These are phyloP conservation scores for Oryzias javanicus DNA, from an alignment of 2,113 vertebrate genomes.

Conservation along the genomic window DNA sequence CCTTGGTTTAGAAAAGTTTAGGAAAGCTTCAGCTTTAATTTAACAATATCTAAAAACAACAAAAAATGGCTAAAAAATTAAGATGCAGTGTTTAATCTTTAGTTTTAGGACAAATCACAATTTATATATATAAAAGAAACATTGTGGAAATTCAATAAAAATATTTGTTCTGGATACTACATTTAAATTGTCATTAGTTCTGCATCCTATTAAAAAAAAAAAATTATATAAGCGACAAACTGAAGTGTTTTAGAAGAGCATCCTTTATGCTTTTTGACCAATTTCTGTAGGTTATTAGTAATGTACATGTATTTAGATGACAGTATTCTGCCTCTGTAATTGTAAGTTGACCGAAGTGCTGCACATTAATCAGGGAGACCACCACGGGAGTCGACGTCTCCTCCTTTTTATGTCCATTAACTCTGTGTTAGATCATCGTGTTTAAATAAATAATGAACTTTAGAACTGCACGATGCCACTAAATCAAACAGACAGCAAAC, in stretches of 20 bases:
- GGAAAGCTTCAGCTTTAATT: no score
- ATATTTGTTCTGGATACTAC: neutral
- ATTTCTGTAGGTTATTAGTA: conserved; percentile 4
- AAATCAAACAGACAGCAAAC: conserved; percentile 26
- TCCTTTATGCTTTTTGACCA: no score
- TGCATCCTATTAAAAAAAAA: neutral
- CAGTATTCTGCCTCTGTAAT: neutral
- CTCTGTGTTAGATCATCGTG: conserved; percentile 29
- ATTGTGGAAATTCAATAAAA: neutral
- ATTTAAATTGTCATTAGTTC: conserved; percentile 8
- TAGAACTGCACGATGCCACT: conserved; percentile 18
- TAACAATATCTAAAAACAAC: no score
- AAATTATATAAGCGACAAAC: conserved; percentile 1
- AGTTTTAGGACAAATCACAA: no score
- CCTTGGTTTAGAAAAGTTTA: no score
- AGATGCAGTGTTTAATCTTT: no score
- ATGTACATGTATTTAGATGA: neutral
- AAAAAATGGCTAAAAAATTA: no score
- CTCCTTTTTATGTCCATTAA: conserved; percentile 31
- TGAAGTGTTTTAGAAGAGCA: conserved; percentile 2
- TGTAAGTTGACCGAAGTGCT: conserved; percentile 8
- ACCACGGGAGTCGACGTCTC: conserved; percentile 1
- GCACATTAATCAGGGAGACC: conserved; percentile 18
- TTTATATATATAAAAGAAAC: no score
- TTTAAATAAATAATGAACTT: conserved; percentile 49